phyloP scores from a whole-genome alignment of 2,797 vertebrate species.

The Danionella dracula region DNA sequence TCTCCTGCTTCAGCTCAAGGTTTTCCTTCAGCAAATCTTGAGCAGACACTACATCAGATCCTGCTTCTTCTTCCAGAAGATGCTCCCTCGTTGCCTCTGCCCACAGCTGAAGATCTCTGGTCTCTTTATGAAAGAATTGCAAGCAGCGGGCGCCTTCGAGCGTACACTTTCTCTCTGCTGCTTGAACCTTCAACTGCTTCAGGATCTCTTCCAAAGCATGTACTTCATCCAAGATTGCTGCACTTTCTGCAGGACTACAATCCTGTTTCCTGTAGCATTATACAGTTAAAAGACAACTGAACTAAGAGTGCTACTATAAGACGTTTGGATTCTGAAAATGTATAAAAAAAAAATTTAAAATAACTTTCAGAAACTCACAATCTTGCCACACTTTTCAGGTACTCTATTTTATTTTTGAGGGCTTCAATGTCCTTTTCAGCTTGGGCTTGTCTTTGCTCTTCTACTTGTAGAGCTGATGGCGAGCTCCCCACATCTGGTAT shows the following conservation, averaged over 20 bases:
- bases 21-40: conserved; percentile 70
- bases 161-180: conserved; percentile 44
- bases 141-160: conserved; percentile 58
- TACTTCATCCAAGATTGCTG: conserved; percentile 71
- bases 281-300: neutral
- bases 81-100: conserved; percentile 58
- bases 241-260: conserved; percentile 73
- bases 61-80: conserved; percentile 67
- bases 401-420: conserved; percentile 75
- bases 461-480: conserved; percentile 55
- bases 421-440: conserved; percentile 70
- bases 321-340: neutral
- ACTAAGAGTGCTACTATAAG: neutral
- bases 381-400: conserved; percentile 72
- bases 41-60: conserved; percentile 68
- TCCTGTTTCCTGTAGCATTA: conserved; percentile 69
- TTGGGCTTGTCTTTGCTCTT: conserved; percentile 58
- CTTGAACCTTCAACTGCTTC: conserved; percentile 57
- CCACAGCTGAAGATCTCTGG: conserved; percentile 69
- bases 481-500: conserved; percentile 56
- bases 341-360: neutral
- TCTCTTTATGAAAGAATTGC: conserved; percentile 71
- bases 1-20: conserved; percentile 71
- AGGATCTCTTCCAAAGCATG: conserved; percentile 73
- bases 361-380: conserved; percentile 62